Evolutionary conservation across 2,113 vertebrate species (phyloP).

Genomic region (Dunckerocampus dactyliophorus): DNA sequence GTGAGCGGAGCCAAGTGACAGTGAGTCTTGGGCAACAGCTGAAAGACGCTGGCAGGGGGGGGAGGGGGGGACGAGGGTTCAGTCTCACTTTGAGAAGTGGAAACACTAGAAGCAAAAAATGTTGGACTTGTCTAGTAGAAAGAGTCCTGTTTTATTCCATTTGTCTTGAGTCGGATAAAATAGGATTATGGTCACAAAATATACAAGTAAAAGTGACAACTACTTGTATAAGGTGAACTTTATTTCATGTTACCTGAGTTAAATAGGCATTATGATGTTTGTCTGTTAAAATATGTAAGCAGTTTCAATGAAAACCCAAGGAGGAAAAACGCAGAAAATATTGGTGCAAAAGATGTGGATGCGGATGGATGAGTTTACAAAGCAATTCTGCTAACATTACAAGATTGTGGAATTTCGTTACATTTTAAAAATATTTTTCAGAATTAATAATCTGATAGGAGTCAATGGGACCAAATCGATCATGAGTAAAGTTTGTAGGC

Average conservation of each 20-base stretch:
- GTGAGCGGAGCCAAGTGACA: constrained; percentile 59
- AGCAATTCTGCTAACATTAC: too few species aligned
- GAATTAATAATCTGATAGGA: too few species aligned
- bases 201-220: too few species aligned
- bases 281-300: too few species aligned
- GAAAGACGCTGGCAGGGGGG: constrained; percentile 52
- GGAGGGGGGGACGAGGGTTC: constrained; percentile 36
- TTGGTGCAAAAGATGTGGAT: neutral
- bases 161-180: neutral
- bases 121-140: constrained; percentile 7
- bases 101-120: constrained; percentile 39
- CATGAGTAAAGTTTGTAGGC: too few species aligned
- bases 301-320: too few species aligned
- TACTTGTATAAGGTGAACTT: too few species aligned
- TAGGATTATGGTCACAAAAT: neutral
- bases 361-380: neutral
- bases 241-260: too few species aligned
- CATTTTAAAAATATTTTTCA: too few species aligned
- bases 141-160: neutral
- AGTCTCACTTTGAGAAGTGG: constrained; percentile 41
- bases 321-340: neutral
- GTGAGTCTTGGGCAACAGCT: constrained; percentile 69
- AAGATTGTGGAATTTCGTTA: neutral
- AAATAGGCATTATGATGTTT: too few species aligned
- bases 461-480: too few species aligned